Base-by-base conservation (phyloP, 2,888 invertebrate genomes). In the Diplazon laetatorius region DNA sequence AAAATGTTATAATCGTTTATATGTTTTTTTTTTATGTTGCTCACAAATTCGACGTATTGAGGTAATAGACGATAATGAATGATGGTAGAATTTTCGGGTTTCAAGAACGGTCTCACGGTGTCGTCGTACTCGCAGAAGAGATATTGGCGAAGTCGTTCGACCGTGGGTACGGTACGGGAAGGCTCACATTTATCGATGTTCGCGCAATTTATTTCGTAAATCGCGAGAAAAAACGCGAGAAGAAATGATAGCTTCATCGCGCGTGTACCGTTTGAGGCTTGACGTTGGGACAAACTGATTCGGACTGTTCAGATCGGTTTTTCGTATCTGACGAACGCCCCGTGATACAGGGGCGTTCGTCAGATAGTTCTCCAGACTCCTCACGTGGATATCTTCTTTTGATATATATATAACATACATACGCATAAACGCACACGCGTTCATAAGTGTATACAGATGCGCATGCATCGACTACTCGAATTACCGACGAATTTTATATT, bases 71-170 rank as follows among this genome's bases (percentile, higher is more conserved):
- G 90, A 39, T 95, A 88, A 44, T 90, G 91, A 1, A 95, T 92
- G n/a, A 89, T 92, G 1, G 94, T 93, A 0, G 92, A 80, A 30
- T 87, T 91, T 71, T 90, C 91, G 81, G 93, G 92, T 80, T 93
- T 90, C 44, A 90, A 86, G 0, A 93, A 92, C 0, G 95, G 95
- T 20, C 94, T 92, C 30, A 92, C 90, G 2, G 90, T 89, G 1
- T 82, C 82, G 81, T 93, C 93, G 85, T 95, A 95, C 35, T 92
- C 92, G 84, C 93, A 93, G 42, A 94, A 91, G 18, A 95, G 85
- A 77, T 93, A 92, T 2, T 91, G 89, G 81, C 92, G 93, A 8
- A 95, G 90, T 68, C 89, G 82, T 57, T 88, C 39, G 1, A 22
- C 1, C 39, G 84, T 77, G 0, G 87, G 63, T 12, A 87, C 82